Evolutionary conservation across 2,888 invertebrate genomes (phyloP).

Genomic region (Therioaphis trifolii): DNA sequence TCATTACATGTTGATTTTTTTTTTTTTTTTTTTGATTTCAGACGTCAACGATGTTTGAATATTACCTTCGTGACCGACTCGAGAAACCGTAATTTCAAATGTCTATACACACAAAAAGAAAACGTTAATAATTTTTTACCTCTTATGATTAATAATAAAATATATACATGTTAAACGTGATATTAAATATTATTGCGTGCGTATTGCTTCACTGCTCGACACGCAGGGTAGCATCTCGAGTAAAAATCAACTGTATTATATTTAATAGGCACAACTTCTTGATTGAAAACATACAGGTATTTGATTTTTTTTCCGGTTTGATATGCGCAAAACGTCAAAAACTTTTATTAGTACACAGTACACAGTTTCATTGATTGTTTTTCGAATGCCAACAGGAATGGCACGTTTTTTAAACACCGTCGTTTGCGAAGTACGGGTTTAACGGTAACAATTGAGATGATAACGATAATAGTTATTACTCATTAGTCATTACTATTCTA

Average conservation of each 20-base stretch:
- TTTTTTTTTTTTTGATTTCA: too few species aligned
- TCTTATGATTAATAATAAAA: background rate
- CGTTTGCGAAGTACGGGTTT: too few species aligned
- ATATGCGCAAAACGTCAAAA: background rate
- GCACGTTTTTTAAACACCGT: too few species aligned
- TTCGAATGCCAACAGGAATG: background rate
- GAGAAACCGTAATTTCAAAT: background rate
- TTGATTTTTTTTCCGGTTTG: background rate
- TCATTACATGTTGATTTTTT: too few species aligned
- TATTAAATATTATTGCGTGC: background rate
- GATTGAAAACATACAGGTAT: background rate
- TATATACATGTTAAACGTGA: background rate
- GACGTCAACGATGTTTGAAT: background rate
- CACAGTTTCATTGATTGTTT: background rate
- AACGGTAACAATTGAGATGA: too few species aligned
- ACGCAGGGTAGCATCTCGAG: background rate
- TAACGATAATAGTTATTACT: too few species aligned
- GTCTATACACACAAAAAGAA: background rate
- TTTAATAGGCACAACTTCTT: background rate
- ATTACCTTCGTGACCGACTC: background rate
- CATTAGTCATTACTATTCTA: too few species aligned
- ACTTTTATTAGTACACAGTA: too few species aligned
- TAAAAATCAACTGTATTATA: background rate
- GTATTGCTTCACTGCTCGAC: slow-evolving; percentile 10
- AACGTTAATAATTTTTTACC: background rate